Base-by-base conservation (phyloP, 2,113 vertebrate species). In the Dipodomys merriami region DNA sequence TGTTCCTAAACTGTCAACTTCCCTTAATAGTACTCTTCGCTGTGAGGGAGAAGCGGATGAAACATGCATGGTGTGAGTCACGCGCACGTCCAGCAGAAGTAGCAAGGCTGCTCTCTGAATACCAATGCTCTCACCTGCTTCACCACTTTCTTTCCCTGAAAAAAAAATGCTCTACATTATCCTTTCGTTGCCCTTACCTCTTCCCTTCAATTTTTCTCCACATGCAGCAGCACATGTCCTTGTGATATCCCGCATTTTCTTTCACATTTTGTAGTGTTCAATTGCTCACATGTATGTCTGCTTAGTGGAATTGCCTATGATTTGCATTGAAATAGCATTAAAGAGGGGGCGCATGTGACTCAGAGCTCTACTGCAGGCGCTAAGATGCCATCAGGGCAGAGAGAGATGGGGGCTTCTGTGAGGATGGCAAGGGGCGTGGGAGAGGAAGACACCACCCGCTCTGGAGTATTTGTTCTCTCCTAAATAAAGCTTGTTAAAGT, bases 31-130 rank as follows among this genome's bases (percentile, higher is more conserved):
- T 15, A 11, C 44, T 90, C 22, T 77, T 13, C 53, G 25, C 5
- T 29, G 3, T 29, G 25, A 22, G 15, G 62, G 29, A 18, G 39
- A 22, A 23, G 44, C 6, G 23, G 35, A 10, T 46, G 9, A 62
- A 62, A 60, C 8, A 3, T 1, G 18, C 9, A 30, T 62, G 8
- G 60, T 73, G 39, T 64, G 30, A 64, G 30, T 27, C 35, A 30
- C 69, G 46, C 27, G 20, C 0, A 64, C 49, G 72, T 53, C 64
- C 20, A 57, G 57, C 35, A 29, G 23, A 82, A 65, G 11, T 0
- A 60, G 29, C 16, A 30, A 57, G n/a, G 11, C 10, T 7, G 4
- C 1, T 0, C 8, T 1, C 27, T 13, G n/a, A 12, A 49, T 22
- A 12, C 16, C 4, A 13, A 1, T 44, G 33, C 30, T 22, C 1